These are phyloP conservation scores for Caenorhabditis sp. DNA, from an alignment of 2,888 invertebrate genomes.

Conservation along the genomic window DNA sequence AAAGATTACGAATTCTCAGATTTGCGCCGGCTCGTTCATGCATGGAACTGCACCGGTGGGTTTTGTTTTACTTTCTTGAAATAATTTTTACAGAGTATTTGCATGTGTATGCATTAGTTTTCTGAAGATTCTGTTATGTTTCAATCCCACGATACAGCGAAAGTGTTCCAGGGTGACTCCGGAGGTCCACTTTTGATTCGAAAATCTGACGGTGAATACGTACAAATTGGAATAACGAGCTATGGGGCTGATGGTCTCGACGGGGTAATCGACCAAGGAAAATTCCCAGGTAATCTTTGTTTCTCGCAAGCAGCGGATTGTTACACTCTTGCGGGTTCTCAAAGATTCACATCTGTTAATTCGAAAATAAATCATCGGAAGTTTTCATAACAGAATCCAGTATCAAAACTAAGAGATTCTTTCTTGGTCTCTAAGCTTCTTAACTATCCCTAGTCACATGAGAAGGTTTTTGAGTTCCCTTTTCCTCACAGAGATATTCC, in stretches of 20 bases:
- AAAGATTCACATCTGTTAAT: slow-evolving; percentile 24
- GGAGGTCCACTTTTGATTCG: slow-evolving; percentile 72
- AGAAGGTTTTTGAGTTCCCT: too few relatives aligned
- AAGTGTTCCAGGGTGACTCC: slow-evolving; percentile 71
- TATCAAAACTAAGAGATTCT: too few relatives aligned
- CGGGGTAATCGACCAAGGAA: slow-evolving; percentile 70
- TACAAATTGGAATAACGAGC: slow-evolving; percentile 74
- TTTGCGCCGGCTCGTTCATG: slow-evolving; percentile 72
- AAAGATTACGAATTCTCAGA: slow-evolving; percentile 44
- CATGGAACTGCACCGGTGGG: slow-evolving; percentile 75
- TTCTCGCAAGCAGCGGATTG: not conserved
- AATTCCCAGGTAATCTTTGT: slow-evolving; percentile 69
- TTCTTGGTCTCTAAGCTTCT: too few relatives aligned
- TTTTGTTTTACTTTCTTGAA: too few relatives aligned
- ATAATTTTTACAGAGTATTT: too few relatives aligned
- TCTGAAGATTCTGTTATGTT: too few relatives aligned
- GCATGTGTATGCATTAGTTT: too few relatives aligned
- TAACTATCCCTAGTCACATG: too few relatives aligned
- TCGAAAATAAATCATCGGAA: not conserved
- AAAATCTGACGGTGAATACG: slow-evolving; percentile 53
- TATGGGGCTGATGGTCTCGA: slow-evolving; percentile 73
- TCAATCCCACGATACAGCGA: not conserved
- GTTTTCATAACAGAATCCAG: slow-evolving; percentile 12
- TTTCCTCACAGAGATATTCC: too few relatives aligned
- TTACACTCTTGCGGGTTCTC: not conserved